These are phyloP conservation scores for Pseudomugil tenellus DNA, from an alignment of 2,797 vertebrate genomes.

Conservation along the genomic window DNA sequence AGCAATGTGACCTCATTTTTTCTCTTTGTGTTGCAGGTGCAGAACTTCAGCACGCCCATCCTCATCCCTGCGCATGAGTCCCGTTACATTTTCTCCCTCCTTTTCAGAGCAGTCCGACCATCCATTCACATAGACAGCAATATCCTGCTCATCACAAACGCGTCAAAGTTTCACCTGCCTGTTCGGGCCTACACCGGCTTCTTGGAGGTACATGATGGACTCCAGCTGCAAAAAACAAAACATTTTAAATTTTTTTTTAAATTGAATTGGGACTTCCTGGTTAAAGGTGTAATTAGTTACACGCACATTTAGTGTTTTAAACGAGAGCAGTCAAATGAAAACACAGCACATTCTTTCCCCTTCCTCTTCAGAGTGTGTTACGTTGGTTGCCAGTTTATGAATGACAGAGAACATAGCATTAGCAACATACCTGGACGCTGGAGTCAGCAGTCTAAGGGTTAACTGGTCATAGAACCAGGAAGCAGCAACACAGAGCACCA, in stretches of 20 bases:
- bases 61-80: conserved; percentile 91
- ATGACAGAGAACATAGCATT: too few relatives aligned
- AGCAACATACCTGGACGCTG: too few relatives aligned
- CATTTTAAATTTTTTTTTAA: background rate
- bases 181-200: conserved; percentile 97
- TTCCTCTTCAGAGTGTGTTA: too few relatives aligned
- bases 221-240: background rate
- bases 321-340: too few relatives aligned
- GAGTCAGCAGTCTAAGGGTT: too few relatives aligned
- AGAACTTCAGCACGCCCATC: conserved; percentile 94
- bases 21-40: conserved; percentile 79
- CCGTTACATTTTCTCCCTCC: conserved; percentile 93
- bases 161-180: conserved; percentile 97
- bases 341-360: too few relatives aligned
- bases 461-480: too few relatives aligned
- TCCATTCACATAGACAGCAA: conserved; percentile 96
- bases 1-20: conserved; percentile 13
- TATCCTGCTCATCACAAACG: conserved; percentile 96
- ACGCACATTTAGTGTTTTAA: too few relatives aligned
- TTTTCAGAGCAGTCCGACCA: conserved; percentile 92
- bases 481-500: too few relatives aligned
- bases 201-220: conserved; percentile 86
- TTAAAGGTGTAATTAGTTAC: too few relatives aligned
- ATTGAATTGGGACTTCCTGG: too few relatives aligned
- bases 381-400: too few relatives aligned